A percentile compares a stretch with the other conserved stretches of the same genome.
These are phyloP conservation scores for Epistrophe eligans DNA, from an alignment of 2,888 invertebrate genomes.

Conservation along the genomic window DNA sequence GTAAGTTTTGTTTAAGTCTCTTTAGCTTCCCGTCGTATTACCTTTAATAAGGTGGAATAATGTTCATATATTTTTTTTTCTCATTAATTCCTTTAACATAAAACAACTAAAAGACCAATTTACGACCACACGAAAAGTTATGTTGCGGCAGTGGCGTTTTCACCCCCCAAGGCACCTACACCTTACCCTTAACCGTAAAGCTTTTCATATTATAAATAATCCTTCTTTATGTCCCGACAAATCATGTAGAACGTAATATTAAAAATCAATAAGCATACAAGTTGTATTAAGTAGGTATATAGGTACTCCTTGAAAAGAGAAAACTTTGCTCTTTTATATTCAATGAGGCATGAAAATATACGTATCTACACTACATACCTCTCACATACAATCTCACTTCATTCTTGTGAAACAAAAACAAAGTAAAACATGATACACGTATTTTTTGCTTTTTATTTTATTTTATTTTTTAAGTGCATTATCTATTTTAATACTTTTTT, in stretches of 20 bases:
- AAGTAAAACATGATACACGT: not conserved
- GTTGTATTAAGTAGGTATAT: constrained; percentile 9
- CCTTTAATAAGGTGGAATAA: constrained; percentile 2
- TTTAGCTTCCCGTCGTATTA: not conserved
- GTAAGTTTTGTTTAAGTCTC: not conserved
- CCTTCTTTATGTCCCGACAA: constrained; percentile 25
- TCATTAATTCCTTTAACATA: constrained; percentile 15
- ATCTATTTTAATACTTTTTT: constrained; percentile 19
- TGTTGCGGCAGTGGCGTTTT: not conserved
- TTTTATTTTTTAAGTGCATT: constrained; percentile 11
- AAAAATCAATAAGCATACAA: constrained; percentile 39
- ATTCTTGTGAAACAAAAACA: not conserved
- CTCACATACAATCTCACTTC: not conserved
- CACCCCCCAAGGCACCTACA: not conserved
- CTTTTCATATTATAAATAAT: constrained; percentile 22
- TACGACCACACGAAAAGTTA: not conserved
- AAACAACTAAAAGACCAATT: constrained; percentile 10
- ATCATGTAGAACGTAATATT: constrained; percentile 38
- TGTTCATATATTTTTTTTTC: not conserved
- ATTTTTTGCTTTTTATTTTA: not conserved
- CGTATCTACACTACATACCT: not conserved
- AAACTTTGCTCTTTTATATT: constrained; percentile 20
- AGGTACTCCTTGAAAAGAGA: constrained; percentile 2
- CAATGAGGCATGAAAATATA: constrained; percentile 18
- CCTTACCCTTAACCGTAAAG: not conserved